Conservation (phyloP, 2,113 vertebrate genomes). For the Ailuropoda melanoleuca region DNA sequence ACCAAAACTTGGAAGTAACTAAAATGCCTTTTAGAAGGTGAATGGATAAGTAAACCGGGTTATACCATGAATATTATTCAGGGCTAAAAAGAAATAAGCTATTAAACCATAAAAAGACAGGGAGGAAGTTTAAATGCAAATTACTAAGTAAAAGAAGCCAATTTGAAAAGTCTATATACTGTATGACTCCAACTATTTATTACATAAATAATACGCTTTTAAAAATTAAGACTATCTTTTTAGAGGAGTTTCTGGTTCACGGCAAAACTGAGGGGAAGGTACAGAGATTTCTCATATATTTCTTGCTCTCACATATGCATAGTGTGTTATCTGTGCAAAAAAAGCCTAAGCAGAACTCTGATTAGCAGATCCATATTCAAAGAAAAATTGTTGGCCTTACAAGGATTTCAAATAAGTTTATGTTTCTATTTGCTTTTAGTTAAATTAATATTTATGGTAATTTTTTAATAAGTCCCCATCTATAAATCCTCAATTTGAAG, state of each 20-base stretch:
- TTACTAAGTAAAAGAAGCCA: not conserved
- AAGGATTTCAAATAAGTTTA: not conserved
- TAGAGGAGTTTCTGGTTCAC: not conserved
- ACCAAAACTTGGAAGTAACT: not conserved
- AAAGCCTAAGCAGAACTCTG: not conserved
- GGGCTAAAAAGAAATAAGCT: not conserved
- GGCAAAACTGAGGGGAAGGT: not conserved
- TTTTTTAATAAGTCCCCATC: not conserved
- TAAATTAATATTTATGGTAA: slow-evolving; percentile 10
- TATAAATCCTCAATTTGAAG: not conserved
- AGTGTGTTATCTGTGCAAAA: not conserved
- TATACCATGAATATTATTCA: not conserved
- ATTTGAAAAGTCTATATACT: not conserved
- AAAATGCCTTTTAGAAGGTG: not conserved
- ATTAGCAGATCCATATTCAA: not conserved
- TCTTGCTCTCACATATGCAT: no score
- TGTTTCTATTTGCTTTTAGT: not conserved
- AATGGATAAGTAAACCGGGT: not conserved
- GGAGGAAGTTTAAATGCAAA: not conserved
- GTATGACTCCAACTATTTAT: not conserved
- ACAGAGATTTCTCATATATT: not conserved
- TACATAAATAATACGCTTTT: not conserved
- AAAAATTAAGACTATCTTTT: not conserved
- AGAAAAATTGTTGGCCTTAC: not conserved
- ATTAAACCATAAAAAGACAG: not conserved